Conservation (phyloP, 2,888 invertebrate genomes). For the Caenorhabditis becei region DNA sequence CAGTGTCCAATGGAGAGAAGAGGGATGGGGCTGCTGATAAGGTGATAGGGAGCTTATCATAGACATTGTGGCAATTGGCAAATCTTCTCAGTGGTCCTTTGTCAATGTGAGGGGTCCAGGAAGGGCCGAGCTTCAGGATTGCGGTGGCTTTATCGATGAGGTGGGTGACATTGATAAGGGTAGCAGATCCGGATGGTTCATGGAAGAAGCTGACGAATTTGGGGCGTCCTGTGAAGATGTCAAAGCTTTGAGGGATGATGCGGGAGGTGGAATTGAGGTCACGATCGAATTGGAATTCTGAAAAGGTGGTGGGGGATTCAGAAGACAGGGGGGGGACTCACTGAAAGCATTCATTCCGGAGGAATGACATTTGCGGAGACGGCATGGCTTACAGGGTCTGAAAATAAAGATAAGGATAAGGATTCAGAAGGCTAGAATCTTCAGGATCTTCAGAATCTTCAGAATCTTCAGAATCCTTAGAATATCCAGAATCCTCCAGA, state of each 20-base stretch:
- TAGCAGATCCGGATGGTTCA: constrained; percentile 7
- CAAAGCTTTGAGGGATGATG: constrained; percentile 15
- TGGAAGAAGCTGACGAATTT: constrained; percentile 33
- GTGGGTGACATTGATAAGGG: constrained; percentile 10
- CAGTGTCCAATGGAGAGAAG: too few relatives aligned
- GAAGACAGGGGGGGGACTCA: background rate
- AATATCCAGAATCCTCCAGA: too few relatives aligned
- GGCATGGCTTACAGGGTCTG: constrained; percentile 43
- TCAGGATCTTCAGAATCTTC: too few relatives aligned
- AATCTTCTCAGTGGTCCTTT: constrained; percentile 10
- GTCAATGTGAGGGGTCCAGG: constrained; percentile 4
- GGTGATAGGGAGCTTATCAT: background rate
- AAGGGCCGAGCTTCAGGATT: constrained; percentile 1
- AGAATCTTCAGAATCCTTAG: too few relatives aligned
- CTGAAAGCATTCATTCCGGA: constrained; percentile 39
- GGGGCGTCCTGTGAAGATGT: constrained; percentile 26
- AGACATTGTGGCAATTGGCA: constrained; percentile 20
- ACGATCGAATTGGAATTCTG: constrained; percentile 44
- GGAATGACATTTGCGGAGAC: constrained; percentile 20
- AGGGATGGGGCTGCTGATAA: constrained; percentile 16
- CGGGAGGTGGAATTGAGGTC: background rate
- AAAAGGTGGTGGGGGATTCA: background rate
- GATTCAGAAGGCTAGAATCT: too few relatives aligned
- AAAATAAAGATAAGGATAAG: too few relatives aligned
- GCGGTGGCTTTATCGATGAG: constrained; percentile 2